phyloP scores from a whole-genome alignment of 1,140 invertebrate genomes.

The Aradophagus sp. region DNA sequence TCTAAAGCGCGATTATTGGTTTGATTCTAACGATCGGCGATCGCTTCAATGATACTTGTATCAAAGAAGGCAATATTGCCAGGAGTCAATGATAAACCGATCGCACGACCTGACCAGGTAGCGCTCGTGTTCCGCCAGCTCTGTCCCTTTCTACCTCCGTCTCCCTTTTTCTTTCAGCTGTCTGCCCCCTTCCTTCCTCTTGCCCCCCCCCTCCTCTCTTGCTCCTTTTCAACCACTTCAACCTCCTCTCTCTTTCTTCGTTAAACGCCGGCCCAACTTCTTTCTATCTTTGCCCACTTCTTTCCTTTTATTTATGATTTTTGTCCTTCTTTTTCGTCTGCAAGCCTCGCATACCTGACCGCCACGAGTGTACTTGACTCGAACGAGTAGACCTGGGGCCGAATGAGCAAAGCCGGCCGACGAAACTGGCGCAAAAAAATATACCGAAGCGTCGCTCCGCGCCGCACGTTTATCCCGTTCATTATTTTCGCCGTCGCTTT shows the following conservation, averaged over 20 bases:
- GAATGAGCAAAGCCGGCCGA: slow-evolving; percentile 44
- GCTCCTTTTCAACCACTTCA: neutral
- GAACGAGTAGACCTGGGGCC: slow-evolving; percentile 51
- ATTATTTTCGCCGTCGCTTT: slow-evolving; percentile 3
- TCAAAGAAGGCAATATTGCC: slow-evolving; percentile 55
- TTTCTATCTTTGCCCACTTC: slow-evolving; percentile 63
- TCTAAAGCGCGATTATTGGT: slow-evolving; percentile 12
- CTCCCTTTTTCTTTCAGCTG: slow-evolving; percentile 5
- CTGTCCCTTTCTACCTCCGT: slow-evolving; percentile 15
- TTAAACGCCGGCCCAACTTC: slow-evolving; percentile 46
- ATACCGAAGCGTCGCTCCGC: slow-evolving; percentile 23
- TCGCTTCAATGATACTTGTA: slow-evolving; percentile 44
- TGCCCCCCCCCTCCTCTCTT: slow-evolving; percentile 11
- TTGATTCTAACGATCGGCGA: slow-evolving; percentile 10
- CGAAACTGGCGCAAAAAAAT: slow-evolving; percentile 34
- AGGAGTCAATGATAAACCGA: slow-evolving; percentile 67
- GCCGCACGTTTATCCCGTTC: neutral
- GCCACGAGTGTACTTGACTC: slow-evolving; percentile 64
- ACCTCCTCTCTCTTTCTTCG: slow-evolving; percentile 9
- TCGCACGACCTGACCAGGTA: slow-evolving; percentile 60
- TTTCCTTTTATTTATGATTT: too few species aligned
- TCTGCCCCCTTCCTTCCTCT: neutral
- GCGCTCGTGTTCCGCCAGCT: slow-evolving; percentile 48
- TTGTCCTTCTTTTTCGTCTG: slow-evolving; percentile 64
- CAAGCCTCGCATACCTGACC: slow-evolving; percentile 71